Evolutionary conservation across 2,113 vertebrate genomes (phyloP).

Genomic region (Holacanthus passer): DNA sequence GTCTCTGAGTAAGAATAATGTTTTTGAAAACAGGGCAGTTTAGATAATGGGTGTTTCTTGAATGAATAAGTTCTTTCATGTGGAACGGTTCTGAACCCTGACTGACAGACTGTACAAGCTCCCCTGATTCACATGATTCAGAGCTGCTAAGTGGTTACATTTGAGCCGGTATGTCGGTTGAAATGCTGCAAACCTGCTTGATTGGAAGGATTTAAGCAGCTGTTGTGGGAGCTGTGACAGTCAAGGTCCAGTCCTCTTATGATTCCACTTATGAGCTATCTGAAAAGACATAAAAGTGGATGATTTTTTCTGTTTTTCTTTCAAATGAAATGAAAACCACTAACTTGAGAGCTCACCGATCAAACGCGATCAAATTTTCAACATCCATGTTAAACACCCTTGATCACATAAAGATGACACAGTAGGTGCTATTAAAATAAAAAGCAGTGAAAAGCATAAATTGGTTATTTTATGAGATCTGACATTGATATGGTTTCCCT

Average conservation of each 20-base stretch:
- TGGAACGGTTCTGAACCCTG: neutral
- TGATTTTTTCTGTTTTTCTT: neutral
- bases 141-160: slow-evolving; percentile 30
- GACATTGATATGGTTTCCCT: neutral
- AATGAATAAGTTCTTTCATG: slow-evolving; percentile 38
- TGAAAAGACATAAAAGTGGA: slow-evolving; percentile 23
- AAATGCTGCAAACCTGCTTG: slow-evolving; percentile 27
- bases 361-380: slow-evolving; percentile 4
- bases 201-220: slow-evolving; percentile 28
- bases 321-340: slow-evolving; percentile 15
- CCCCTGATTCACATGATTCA: slow-evolving; percentile 30
- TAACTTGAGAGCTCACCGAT: slow-evolving; percentile 26
- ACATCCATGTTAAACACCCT: slow-evolving; percentile 18
- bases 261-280: slow-evolving; percentile 21
- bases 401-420: slow-evolving; percentile 29
- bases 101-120: slow-evolving; percentile 1
- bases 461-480: slow-evolving; percentile 26
- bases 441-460: neutral
- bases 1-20: slow-evolving; percentile 11
- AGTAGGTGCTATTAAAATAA: slow-evolving; percentile 24
- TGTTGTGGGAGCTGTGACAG: slow-evolving; percentile 8
- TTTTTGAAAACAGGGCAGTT: slow-evolving; percentile 40
- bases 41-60: slow-evolving; percentile 31
- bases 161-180: slow-evolving; percentile 9
- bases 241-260: slow-evolving; percentile 20